Base-by-base conservation (phyloP, 64 coral and sea anemone genomes). In the Trachythela sp. region DNA sequence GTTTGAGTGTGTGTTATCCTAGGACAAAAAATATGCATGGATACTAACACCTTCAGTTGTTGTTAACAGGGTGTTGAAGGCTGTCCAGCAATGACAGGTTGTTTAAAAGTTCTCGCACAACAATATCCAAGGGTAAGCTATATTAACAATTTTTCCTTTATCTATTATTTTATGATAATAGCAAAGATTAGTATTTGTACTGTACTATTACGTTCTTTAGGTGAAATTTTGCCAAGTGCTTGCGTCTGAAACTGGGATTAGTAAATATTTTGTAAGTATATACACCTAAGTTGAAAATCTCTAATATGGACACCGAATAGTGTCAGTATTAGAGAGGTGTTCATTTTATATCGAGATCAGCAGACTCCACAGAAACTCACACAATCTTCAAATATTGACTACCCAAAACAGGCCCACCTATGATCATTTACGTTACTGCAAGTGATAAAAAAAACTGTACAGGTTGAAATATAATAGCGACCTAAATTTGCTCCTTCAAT, bases 261-360 rank as follows among this genome's bases (percentile, higher is more conserved):
- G 95, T 75, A 92, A 84, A 89, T 85, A 94, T 52, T 97, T 97
- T 92, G 95, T 97, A 91, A 97, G 95, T 97, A 60, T 1, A 49
- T 41, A 31, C 13, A 17, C 5, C 17, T 2, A 26, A 27, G 29
- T 24, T 72, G 33, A 27, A 72, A n/a, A n/a, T n/a, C n/a, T n/a
- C n/a, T n/a, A n/a, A n/a, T n/a, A n/a, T n/a, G n/a, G n/a, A n/a
- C n/a, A n/a, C n/a, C n/a, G n/a, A n/a, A n/a, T n/a, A n/a, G n/a
- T n/a, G n/a, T n/a, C n/a, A n/a, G n/a, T n/a, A n/a, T n/a, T n/a
- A n/a, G n/a, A n/a, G n/a, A n/a, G n/a, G n/a, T n/a, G n/a, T n/a
- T n/a, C n/a, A n/a, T n/a, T n/a, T n/a, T n/a, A n/a, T n/a, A n/a
- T n/a, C n/a, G n/a, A n/a, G n/a, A n/a, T n/a, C n/a, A n/a, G n/a